Conservation (phyloP, 1,140 invertebrate genomes). For the Drosophila tristis region DNA sequence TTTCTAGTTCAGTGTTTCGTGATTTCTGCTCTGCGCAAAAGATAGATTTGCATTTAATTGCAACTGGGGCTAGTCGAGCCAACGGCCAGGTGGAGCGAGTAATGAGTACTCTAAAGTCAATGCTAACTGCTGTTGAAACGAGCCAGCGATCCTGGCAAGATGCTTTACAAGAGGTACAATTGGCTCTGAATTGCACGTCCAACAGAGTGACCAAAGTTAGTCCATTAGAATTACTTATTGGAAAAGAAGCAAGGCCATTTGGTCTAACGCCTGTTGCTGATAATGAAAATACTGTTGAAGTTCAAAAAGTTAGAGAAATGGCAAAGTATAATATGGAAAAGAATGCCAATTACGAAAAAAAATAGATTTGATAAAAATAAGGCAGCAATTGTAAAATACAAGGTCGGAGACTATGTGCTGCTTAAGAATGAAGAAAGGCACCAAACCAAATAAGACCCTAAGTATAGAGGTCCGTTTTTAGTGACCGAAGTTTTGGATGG, state of each 20-base stretch:
- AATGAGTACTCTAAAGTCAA: too few relatives aligned
- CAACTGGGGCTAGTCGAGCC: background rate
- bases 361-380: conserved; percentile 27
- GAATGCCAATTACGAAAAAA: conserved; percentile 9
- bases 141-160: background rate
- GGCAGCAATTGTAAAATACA: too few relatives aligned
- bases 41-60: background rate
- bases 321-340: conserved; percentile 30
- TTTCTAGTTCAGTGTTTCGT: too few relatives aligned
- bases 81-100: background rate
- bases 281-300: conserved; percentile 2
- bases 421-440: too few relatives aligned
- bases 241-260: conserved; percentile 25
- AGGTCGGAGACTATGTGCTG: too few relatives aligned
- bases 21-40: background rate
- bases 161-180: conserved; percentile 31
- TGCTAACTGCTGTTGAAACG: too few relatives aligned
- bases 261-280: conserved; percentile 11
- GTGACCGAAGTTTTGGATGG: background rate
- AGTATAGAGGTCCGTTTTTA: too few relatives aligned
- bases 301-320: too few relatives aligned
- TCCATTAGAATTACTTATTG: conserved; percentile 27
- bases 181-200: conserved; percentile 71
- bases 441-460: too few relatives aligned
- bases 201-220: conserved; percentile 60